Evolutionary conservation across 2,888 invertebrate genomes (phyloP).

Genomic region (Gastrophysa polygoni): DNA sequence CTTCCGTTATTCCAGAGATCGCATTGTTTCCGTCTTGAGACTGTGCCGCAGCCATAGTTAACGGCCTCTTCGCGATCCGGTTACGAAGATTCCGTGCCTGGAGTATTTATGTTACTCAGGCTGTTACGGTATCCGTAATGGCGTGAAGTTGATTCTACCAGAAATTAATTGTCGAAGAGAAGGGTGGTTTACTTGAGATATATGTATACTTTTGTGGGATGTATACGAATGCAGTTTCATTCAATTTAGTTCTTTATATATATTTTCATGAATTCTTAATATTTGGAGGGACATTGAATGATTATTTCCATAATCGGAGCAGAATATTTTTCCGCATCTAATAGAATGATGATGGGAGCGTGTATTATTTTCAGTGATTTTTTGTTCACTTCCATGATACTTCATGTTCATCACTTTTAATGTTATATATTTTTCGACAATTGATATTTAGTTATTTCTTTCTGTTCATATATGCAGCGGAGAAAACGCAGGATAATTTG

Average conservation of each 20-base stretch:
- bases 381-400: too few relatives aligned
- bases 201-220: not conserved
- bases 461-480: too few relatives aligned
- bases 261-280: too few relatives aligned
- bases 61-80: conserved; percentile 23
- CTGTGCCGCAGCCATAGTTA: conserved; percentile 25
- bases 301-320: too few relatives aligned
- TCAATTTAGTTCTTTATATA: not conserved
- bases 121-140: conserved; percentile 33
- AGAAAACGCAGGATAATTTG: too few relatives aligned
- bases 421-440: too few relatives aligned
- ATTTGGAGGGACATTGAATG: too few relatives aligned
- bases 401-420: too few relatives aligned
- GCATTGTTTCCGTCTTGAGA: conserved; percentile 35
- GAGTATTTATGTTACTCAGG: conserved; percentile 48
- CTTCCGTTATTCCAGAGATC: conserved; percentile 41
- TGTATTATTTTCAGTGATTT: too few relatives aligned
- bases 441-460: too few relatives aligned
- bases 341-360: too few relatives aligned
- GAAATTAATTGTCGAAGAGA: not conserved
- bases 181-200: not conserved
- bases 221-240: not conserved
- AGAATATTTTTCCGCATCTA: too few relatives aligned
- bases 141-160: conserved; percentile 33
- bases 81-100: conserved; percentile 45